Conservation (phyloP, 2,888 invertebrate genomes). For the Psococerastis gibbosa region DNA sequence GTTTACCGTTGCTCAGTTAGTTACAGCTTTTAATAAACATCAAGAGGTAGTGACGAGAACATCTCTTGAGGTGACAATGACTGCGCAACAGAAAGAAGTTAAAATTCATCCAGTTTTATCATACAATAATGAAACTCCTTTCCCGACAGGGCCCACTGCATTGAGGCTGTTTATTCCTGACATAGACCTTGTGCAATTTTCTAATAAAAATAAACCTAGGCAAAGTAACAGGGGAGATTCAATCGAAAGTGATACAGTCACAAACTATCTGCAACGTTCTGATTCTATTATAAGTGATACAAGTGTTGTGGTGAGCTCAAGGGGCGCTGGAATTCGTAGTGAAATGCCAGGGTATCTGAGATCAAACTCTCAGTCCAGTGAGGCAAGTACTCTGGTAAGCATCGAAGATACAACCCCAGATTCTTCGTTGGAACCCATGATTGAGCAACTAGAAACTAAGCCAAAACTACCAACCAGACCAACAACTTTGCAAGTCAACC, state of each 20-base stretch:
- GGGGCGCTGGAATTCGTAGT: neutral
- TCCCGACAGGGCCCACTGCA: conserved; percentile 30
- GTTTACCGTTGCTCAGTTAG: conserved; percentile 29
- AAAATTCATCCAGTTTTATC: conserved; percentile 12
- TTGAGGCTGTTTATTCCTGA: conserved; percentile 29
- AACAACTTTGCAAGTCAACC: neutral
- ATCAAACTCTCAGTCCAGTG: conserved; percentile 18
- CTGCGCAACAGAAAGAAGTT: conserved; percentile 16
- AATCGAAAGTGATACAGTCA: neutral
- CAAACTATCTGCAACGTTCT: neutral
- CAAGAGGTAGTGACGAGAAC: conserved; percentile 28
- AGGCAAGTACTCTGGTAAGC: conserved; percentile 13
- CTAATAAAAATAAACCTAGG: conserved; percentile 9
- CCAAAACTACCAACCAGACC: conserved; percentile 1
- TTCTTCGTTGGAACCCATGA: neutral
- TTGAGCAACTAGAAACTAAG: neutral
- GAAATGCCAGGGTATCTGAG: conserved; percentile 13
- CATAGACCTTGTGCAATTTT: conserved; percentile 21
- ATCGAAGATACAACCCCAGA: conserved; percentile 2
- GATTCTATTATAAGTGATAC: neutral
- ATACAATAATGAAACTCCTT: conserved; percentile 16
- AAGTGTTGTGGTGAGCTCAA: conserved; percentile 4
- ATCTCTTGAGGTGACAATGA: conserved; percentile 28
- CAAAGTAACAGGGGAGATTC: neutral
- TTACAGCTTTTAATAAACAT: conserved; percentile 30